Evolutionary conservation across 2,113 vertebrate species (phyloP).

Genomic region (Ancistrus triradiatus): DNA sequence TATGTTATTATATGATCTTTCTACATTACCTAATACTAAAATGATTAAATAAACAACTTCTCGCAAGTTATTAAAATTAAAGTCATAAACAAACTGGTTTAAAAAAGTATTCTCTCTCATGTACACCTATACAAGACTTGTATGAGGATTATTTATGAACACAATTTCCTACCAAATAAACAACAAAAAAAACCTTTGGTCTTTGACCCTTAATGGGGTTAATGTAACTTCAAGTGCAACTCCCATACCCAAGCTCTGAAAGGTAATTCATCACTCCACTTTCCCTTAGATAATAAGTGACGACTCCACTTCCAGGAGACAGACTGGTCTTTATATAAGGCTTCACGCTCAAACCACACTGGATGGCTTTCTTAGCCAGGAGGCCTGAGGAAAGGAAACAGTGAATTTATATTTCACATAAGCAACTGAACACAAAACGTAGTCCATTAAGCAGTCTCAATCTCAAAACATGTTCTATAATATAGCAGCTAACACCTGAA

Average conservation of each 20-base stretch:
- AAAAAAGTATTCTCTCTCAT: neutral
- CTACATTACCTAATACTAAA: no score
- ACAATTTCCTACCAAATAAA: no score
- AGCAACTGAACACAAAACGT: no score
- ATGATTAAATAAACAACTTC: no score
- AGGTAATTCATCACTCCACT: conserved; percentile 92
- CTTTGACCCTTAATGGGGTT: no score
- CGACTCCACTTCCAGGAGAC: conserved; percentile 95
- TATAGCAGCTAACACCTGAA: neutral
- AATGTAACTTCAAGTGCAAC: no score
- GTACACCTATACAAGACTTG: no score
- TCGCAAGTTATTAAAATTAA: neutral
- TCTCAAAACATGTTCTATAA: neutral
- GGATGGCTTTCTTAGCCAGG: conserved; percentile 89
- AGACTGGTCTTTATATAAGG: conserved; percentile 97
- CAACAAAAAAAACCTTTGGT: no score
- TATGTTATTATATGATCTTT: no score
- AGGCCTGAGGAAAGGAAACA: conserved; percentile 67
- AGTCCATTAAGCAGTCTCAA: no score
- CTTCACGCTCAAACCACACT: conserved; percentile 83
- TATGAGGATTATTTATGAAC: no score
- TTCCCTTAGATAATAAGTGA: conserved; percentile 91
- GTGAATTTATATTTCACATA: neutral
- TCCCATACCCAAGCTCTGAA: conserved; percentile 76
- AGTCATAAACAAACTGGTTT: neutral